Conservation (phyloP, 2,797 vertebrate species). For the Notoglanidium macrostoma region DNA sequence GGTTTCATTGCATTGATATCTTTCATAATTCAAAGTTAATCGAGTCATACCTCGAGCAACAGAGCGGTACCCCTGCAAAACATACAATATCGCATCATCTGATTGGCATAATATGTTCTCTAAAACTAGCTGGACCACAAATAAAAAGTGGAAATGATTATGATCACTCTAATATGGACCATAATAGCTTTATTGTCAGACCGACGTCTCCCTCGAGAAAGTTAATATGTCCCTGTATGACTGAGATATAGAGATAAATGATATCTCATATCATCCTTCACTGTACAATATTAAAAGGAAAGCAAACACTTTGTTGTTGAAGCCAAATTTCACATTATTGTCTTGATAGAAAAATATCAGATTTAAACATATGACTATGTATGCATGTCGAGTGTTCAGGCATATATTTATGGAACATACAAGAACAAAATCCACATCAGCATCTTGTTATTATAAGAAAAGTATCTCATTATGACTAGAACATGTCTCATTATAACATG, state of each 20-base stretch:
- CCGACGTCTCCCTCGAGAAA: conserved; percentile 16
- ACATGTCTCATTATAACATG: neutral
- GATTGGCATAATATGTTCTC: conserved; percentile 53
- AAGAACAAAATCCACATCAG: neutral
- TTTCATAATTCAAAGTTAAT: conserved; percentile 61
- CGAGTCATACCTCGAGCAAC: conserved; percentile 57
- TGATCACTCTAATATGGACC: conserved; percentile 61
- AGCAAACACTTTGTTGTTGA: neutral
- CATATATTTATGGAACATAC: neutral
- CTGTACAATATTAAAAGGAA: neutral
- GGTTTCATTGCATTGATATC: conserved; percentile 61
- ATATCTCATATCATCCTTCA: neutral
- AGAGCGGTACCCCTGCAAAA: conserved; percentile 45
- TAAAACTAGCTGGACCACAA: conserved; percentile 57
- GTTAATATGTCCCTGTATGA: conserved; percentile 18
- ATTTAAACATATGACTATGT: neutral
- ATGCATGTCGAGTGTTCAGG: neutral
- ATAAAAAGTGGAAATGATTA: conserved; percentile 71
- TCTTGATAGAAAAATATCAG: neutral
- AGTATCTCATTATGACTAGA: neutral
- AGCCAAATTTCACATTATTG: neutral
- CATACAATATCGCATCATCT: conserved; percentile 61
- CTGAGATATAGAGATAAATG: conserved; percentile 14
- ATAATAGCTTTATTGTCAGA: conserved; percentile 63
- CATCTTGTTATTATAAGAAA: neutral